Conservation (phyloP, 2,888 invertebrate genomes). For the Campopleginae sp. region DNA sequence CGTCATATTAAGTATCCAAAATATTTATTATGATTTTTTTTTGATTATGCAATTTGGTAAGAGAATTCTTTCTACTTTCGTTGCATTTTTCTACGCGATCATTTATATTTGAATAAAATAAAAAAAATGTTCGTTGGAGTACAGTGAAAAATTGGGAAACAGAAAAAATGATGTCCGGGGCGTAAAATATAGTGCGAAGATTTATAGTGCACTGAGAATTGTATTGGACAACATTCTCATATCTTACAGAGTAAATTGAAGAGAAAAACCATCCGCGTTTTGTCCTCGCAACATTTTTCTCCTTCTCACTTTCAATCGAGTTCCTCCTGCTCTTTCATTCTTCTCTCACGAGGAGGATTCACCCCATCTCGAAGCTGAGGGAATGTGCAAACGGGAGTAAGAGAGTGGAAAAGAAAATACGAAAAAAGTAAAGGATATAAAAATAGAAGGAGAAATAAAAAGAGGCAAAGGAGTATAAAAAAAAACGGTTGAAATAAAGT, state of each 20-base stretch:
- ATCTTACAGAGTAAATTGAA: slow-evolving; percentile 40
- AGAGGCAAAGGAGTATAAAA: slow-evolving; percentile 8
- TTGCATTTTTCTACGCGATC: neutral
- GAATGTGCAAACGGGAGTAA: slow-evolving; percentile 5
- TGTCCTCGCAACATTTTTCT: neutral
- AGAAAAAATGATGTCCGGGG: neutral
- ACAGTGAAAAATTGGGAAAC: neutral
- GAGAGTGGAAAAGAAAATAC: slow-evolving; percentile 14
- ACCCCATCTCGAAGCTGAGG: neutral
- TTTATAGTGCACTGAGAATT: slow-evolving; percentile 8
- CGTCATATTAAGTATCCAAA: neutral
- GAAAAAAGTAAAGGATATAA: slow-evolving; percentile 27
- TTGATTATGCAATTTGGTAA: neutral
- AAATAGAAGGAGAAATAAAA: slow-evolving; percentile 34
- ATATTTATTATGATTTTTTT: neutral
- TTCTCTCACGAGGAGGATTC: neutral
- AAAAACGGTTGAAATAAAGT: slow-evolving; percentile 24
- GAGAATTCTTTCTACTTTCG: no score
- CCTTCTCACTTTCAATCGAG: neutral
- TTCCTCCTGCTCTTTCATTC: slow-evolving; percentile 20
- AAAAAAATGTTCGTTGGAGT: neutral
- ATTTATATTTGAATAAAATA: neutral
- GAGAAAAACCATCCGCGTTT: neutral
- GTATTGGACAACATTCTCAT: slow-evolving; percentile 47
- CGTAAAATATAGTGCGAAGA: neutral